Base-by-base conservation (phyloP, 2,797 vertebrate species). In the Cyprinodon diabolis region DNA sequence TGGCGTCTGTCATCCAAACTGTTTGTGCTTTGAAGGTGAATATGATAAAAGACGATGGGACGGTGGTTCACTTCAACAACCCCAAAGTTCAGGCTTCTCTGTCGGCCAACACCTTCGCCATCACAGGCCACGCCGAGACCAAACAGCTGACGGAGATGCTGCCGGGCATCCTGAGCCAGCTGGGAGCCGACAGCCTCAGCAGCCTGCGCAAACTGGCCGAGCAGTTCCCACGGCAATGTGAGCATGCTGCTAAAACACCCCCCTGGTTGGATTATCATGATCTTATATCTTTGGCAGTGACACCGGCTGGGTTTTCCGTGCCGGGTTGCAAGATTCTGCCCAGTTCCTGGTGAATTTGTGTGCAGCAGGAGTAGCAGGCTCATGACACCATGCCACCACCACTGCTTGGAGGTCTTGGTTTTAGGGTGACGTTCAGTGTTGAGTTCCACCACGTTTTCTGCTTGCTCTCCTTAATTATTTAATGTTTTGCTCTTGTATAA, bases 131-230 rank as follows among this genome's bases (percentile, higher is more conserved):
- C 74, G 97, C 96, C 47, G 97, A 99, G 93, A 97, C 95, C 91
- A 99, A 99, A 94, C 98, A 97, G 93, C 96, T 99, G 91, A 98
- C 98, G 72, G 97, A 99, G 96, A 98, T 99, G 98, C 96, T 99
- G 85, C 98, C 98, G 0, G 98, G 98, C 88, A 99, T 99, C 93
- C 96, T 99, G 90, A 99, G 97, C 93, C 98, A 99, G 91, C 96
- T 99, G 86, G 98, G 97, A 79, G 97, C 97, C 51, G 98, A 99
- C 95, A 98, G 97, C 92, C 96, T 99, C 94, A 97, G 95, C 90
- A 99, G 97, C 95, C 97, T 99, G 93, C 96, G 98, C 86, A 98
- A 98, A 92, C 95, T 99, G 94, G 97, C 97, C 3, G 97, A 99
- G 94, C 97, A 98, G 93, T 99, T 99, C 93, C 97, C 97, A 84